A percentile compares a stretch with the other conserved stretches of the same genome.
Evolutionary conservation across 2,113 vertebrate species (phyloP).

Genomic region (Dinomys branickii): DNA sequence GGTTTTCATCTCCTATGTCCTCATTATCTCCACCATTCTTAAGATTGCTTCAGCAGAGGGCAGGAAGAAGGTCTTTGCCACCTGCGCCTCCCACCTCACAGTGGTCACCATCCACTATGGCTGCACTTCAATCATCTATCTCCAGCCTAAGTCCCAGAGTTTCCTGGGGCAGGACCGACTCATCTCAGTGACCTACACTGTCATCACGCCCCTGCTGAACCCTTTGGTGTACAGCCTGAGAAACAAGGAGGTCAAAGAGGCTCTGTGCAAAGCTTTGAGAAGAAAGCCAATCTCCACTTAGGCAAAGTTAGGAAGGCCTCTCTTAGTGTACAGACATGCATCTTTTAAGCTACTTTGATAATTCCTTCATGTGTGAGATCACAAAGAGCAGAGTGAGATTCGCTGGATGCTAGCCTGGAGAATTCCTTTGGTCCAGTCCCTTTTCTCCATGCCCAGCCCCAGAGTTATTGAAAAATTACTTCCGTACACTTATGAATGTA

Average conservation of each 20-base stretch:
- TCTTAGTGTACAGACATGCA: background rate
- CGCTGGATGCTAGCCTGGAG: background rate
- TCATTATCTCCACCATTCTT: constrained; percentile 70
- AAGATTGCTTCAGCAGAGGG: constrained; percentile 66
- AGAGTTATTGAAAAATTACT: background rate
- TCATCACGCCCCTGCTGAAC: constrained; percentile 72
- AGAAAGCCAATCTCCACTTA: background rate
- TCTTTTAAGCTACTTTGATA: background rate
- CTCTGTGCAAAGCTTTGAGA: background rate
- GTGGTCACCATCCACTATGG: constrained; percentile 74
- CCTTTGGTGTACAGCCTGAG: constrained; percentile 66
- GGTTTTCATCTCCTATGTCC: constrained; percentile 71
- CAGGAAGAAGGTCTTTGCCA: constrained; percentile 72
- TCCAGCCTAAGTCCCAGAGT: constrained; percentile 70
- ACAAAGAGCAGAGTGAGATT: background rate
- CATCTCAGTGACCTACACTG: constrained; percentile 70
- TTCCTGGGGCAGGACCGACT: constrained; percentile 65
- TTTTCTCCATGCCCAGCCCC: background rate
- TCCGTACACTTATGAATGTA: background rate
- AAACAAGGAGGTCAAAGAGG: constrained; percentile 67
- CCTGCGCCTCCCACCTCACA: constrained; percentile 66
- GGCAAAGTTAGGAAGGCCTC: background rate
- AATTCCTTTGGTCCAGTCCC: background rate
- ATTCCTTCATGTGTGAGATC: background rate
- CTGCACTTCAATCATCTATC: constrained; percentile 69